Evolutionary conservation across 1,140 invertebrate species (phyloP), one percentile per base, ranked within the genome.

Genomic region (Anoplophora glabripennis): DNA sequence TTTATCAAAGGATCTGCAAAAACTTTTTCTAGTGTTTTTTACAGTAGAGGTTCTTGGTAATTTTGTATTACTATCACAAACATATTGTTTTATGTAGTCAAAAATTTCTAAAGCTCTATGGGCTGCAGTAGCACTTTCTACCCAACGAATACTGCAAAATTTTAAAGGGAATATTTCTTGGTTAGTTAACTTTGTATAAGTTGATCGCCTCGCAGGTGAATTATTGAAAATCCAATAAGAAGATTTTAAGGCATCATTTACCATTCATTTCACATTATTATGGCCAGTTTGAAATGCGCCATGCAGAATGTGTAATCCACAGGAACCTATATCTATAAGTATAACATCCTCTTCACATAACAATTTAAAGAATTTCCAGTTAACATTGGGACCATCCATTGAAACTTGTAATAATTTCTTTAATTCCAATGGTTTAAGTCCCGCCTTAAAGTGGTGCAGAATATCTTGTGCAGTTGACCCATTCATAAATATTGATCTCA

Each of bases 301-400:
- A 49, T 49, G 47, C 9, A 49, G n/a, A 28, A 49, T 35, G 15
- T 49, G 47, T 11, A 49, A 35, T n/a, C 47, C 47, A 49, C 47
- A 49, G 9, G 47, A 49, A 10, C 47, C 47, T n/a, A 49, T 17
- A 10, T 49, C 47, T n/a, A 49, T 49, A 34, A 49, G n/a, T 28
- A 7, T 10, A 18, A n/a, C 12, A 35, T 49, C 47, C 11, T 49
- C 10, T 33, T 49, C 18, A 35, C 36, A 35, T 7, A 49, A 18
- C 15, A 33, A 28, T 46, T 49, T 18, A 10, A 49, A 49, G 36
- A 49, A 49, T 33, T 18, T 49, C 18, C 18, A 49, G 36, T 49
- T 49, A 15, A 49, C 10, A 11, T 49, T 49, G 9, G 47, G 47
- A n/a, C 47, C 47, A 33, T 49, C 47, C 47, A 49, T 49, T 11